Evolutionary conservation across 2,888 invertebrate genomes (phyloP).

Genomic region (Nebria brevicollis): DNA sequence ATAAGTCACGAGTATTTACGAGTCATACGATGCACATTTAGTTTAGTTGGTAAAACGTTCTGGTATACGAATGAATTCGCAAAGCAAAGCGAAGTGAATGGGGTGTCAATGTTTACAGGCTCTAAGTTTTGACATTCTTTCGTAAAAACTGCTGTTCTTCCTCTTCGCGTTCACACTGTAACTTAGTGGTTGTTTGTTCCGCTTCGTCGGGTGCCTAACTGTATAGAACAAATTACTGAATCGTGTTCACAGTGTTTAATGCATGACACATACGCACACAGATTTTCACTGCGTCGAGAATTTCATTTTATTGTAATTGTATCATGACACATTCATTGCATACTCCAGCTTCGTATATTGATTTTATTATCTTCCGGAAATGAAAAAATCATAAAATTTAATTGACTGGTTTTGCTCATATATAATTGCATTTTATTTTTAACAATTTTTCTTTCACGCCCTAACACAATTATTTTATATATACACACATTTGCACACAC

Average conservation of each 20-base stretch:
- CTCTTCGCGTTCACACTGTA: conserved; percentile 4
- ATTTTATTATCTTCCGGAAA: conserved; percentile 1
- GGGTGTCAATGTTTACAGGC: conserved; percentile 34
- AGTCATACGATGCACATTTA: not conserved
- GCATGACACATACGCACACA: conserved; percentile 31
- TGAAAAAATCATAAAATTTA: not conserved
- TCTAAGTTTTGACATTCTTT: conserved; percentile 5
- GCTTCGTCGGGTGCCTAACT: conserved; percentile 62
- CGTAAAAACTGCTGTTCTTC: conserved; percentile 37
- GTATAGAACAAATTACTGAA: conserved; percentile 62
- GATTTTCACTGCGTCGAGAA: conserved; percentile 33
- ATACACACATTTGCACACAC: not conserved
- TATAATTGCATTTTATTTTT: not conserved
- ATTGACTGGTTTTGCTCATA: not conserved
- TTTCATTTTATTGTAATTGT: conserved; percentile 31
- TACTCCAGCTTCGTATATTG: not conserved
- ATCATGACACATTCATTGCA: conserved; percentile 10
- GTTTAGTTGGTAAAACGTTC: not conserved
- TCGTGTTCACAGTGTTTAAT: conserved; percentile 46
- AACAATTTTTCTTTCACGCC: not conserved
- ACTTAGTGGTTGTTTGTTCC: conserved; percentile 58
- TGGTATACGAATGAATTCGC: not conserved
- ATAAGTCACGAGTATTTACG: not conserved
- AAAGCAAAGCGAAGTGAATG: conserved; percentile 16
- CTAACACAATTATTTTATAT: not conserved